These are phyloP conservation scores for Henricia sp. DNA, from an alignment of 53 echinoderm and acorn worm genomes.

Conservation along the genomic window DNA sequence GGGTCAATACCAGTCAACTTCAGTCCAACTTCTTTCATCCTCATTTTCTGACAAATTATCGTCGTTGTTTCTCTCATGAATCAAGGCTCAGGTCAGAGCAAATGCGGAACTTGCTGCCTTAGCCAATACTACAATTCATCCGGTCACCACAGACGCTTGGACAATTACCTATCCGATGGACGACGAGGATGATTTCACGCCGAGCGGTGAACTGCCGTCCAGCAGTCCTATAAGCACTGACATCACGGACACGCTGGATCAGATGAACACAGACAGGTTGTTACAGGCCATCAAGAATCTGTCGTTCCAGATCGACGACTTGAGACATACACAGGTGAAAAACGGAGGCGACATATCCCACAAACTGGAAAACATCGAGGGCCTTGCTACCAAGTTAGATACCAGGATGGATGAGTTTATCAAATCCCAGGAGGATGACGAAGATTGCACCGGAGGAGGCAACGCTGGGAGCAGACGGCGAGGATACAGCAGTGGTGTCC, in stretches of 20 bases:
- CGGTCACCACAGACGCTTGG: slow-evolving; percentile 20
- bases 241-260: slow-evolving; percentile 13
- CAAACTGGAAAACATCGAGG: slow-evolving; percentile 3
- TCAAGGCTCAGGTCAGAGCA: neutral
- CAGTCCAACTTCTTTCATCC: neutral
- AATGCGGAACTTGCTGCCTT: neutral
- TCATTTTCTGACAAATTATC: neutral
- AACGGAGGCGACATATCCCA: neutral
- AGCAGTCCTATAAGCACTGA: neutral
- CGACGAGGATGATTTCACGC: slow-evolving; percentile 66
- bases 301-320: slow-evolving; percentile 50
- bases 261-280: slow-evolving; percentile 50
- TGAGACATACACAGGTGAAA: slow-evolving; percentile 49
- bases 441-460: slow-evolving; percentile 1
- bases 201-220: slow-evolving; percentile 65
- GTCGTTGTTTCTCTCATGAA: neutral
- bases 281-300: slow-evolving; percentile 49
- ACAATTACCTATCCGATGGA: slow-evolving; percentile 38
- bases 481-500: neutral
- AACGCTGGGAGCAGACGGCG: slow-evolving; percentile 19
- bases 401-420: slow-evolving; percentile 27
- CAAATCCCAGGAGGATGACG: neutral
- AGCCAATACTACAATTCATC: slow-evolving; percentile 14
- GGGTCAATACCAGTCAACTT: neutral
- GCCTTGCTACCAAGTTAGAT: slow-evolving; percentile 17